These are phyloP conservation scores for Poecilia latipinna DNA, from an alignment of 2,113 vertebrate genomes.

Conservation along the genomic window DNA sequence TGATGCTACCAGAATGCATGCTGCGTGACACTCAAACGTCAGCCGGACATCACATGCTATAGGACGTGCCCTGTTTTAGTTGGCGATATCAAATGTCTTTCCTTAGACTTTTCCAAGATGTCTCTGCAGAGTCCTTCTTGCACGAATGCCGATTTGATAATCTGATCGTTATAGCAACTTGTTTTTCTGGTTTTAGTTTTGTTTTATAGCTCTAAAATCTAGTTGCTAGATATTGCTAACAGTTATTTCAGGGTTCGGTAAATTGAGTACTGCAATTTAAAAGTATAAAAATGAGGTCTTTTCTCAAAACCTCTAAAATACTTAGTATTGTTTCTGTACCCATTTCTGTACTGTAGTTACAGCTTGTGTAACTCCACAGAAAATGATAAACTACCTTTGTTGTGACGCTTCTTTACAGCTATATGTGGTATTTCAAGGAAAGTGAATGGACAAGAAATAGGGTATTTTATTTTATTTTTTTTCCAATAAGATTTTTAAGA, in stretches of 20 bases:
- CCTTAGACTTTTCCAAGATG: constrained; percentile 32
- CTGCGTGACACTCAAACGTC: constrained; percentile 23
- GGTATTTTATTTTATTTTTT: too few relatives aligned
- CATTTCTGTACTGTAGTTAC: too few relatives aligned
- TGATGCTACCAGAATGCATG: constrained; percentile 23
- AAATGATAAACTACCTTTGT: too few relatives aligned
- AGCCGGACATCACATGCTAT: constrained; percentile 54
- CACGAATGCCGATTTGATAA: not conserved
- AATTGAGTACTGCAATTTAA: too few relatives aligned
- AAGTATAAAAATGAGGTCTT: too few relatives aligned
- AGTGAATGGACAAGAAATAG: not conserved
- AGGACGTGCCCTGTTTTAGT: constrained; percentile 52
- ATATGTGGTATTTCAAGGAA: not conserved
- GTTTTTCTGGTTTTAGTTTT: not conserved
- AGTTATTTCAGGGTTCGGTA: not conserved
- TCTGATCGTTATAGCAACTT: fast-evolving
- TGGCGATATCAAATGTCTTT: constrained; percentile 65
- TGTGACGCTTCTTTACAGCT: too few relatives aligned
- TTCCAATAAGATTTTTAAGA: not conserved
- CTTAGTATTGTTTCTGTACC: too few relatives aligned
- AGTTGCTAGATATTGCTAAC: not conserved
- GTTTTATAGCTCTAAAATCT: not conserved
- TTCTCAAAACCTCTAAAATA: too few relatives aligned
- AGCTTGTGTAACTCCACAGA: too few relatives aligned
- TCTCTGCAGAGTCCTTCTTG: not conserved